Conservation (phyloP, 2,113 vertebrate species). For the Martes martes region DNA sequence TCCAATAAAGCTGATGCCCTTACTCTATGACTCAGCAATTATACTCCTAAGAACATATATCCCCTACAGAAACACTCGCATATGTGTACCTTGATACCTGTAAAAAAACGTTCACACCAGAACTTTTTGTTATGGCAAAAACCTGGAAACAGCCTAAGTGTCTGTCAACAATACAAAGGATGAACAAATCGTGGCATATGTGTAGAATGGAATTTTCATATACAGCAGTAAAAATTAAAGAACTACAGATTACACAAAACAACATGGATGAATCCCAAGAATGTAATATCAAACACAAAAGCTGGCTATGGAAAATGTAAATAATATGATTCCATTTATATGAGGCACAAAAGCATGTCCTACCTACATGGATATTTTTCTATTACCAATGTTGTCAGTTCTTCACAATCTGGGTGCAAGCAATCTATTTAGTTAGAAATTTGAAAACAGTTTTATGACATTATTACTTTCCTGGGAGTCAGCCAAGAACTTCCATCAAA, state of each 20-base stretch:
- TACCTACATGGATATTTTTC: not conserved
- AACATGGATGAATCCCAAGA: not conserved
- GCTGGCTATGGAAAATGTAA: not conserved
- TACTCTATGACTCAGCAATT: not conserved
- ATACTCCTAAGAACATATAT: not conserved
- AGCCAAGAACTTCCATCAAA: not conserved
- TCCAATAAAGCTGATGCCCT: not conserved
- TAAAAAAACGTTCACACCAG: not conserved
- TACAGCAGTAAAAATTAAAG: not conserved
- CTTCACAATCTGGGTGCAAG: slow-evolving; percentile 12
- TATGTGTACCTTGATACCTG: not conserved
- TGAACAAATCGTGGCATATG: not conserved
- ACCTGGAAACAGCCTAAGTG: not conserved
- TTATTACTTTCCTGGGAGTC: not conserved
- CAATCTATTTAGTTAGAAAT: slow-evolving; percentile 23
- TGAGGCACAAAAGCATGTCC: not conserved
- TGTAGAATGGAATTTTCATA: not conserved
- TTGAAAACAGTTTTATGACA: not conserved
- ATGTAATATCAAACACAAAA: not conserved
- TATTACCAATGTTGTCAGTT: not conserved
- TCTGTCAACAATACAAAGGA: not conserved
- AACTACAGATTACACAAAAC: not conserved
- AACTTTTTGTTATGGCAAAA: not conserved
- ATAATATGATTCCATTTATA: not conserved
- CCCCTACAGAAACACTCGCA: not conserved